Conservation (phyloP, 2,888 invertebrate species). For the Sarcophaga carnaria region DNA sequence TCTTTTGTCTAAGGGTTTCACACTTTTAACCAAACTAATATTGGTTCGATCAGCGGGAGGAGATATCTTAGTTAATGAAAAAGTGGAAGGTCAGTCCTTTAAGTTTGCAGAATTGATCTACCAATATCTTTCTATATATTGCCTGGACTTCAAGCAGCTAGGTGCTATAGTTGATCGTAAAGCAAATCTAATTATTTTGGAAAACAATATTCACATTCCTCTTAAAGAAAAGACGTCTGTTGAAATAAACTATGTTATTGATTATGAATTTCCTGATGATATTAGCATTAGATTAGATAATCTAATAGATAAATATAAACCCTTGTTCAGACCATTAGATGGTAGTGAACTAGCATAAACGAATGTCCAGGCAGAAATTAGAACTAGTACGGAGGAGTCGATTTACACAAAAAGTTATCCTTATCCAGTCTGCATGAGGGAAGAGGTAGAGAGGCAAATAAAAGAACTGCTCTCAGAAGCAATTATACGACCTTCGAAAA, state of each 20-base stretch:
- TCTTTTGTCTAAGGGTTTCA: too few relatives aligned
- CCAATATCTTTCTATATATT: too few relatives aligned
- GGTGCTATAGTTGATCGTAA: too few relatives aligned
- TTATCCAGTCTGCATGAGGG: not conserved
- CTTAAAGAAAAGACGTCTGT: too few relatives aligned
- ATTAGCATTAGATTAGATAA: not conserved
- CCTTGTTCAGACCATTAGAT: not conserved
- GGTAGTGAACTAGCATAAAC: not conserved
- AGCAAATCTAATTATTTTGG: too few relatives aligned
- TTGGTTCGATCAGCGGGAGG: too few relatives aligned
- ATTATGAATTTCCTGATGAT: not conserved
- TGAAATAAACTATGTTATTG: slow-evolving; percentile 7
- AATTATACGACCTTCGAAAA: slow-evolving; percentile 74
- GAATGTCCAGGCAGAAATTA: not conserved
- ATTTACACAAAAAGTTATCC: slow-evolving; percentile 18
- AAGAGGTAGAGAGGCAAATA: slow-evolving; percentile 16
- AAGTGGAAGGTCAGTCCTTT: too few relatives aligned
- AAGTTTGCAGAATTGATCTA: too few relatives aligned
- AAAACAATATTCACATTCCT: too few relatives aligned
- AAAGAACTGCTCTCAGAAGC: slow-evolving; percentile 68
- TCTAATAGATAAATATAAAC: not conserved
- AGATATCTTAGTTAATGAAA: too few relatives aligned
- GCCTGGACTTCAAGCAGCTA: too few relatives aligned
- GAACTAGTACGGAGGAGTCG: not conserved
- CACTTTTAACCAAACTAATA: too few relatives aligned